These are phyloP conservation scores for Pocillopora meandrina DNA, from an alignment of 92 coral and sea anemone genomes.

Conservation along the genomic window DNA sequence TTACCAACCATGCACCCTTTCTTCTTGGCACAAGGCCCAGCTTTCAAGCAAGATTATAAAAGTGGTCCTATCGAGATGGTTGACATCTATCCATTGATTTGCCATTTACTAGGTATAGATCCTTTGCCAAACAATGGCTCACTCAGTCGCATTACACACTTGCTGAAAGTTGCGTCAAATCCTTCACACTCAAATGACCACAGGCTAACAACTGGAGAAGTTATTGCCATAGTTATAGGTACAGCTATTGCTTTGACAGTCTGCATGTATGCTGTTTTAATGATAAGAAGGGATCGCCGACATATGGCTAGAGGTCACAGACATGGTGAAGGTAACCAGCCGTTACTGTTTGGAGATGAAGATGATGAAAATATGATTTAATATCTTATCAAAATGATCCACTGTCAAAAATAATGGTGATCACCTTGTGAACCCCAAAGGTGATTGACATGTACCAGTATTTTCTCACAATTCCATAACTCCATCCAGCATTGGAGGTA, in stretches of 20 bases:
- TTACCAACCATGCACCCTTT: slow-evolving; percentile 62
- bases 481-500: too few relatives aligned
- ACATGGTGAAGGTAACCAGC: slow-evolving; percentile 21
- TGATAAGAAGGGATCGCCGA: slow-evolving; percentile 16
- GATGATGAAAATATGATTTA: slow-evolving; percentile 34
- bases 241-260: slow-evolving; percentile 26
- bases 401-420: too few relatives aligned
- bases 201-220: slow-evolving; percentile 26
- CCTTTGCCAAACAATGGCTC: slow-evolving; percentile 72
- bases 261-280: slow-evolving; percentile 31
- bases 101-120: slow-evolving; percentile 64
- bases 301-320: neutral
- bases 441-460: too few relatives aligned
- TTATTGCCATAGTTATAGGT: slow-evolving; percentile 36
- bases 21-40: slow-evolving; percentile 78
- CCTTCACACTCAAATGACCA: neutral
- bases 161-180: slow-evolving; percentile 33
- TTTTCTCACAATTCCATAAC: too few relatives aligned
- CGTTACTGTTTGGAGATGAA: slow-evolving; percentile 21
- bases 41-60: slow-evolving; percentile 60
- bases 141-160: slow-evolving; percentile 51
- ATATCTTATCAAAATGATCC: too few relatives aligned
- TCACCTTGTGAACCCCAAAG: too few relatives aligned
- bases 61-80: slow-evolving; percentile 54
- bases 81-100: slow-evolving; percentile 72